phyloP scores from a whole-genome alignment of 2,888 invertebrate genomes.

The Eupithecia subumbrata region DNA sequence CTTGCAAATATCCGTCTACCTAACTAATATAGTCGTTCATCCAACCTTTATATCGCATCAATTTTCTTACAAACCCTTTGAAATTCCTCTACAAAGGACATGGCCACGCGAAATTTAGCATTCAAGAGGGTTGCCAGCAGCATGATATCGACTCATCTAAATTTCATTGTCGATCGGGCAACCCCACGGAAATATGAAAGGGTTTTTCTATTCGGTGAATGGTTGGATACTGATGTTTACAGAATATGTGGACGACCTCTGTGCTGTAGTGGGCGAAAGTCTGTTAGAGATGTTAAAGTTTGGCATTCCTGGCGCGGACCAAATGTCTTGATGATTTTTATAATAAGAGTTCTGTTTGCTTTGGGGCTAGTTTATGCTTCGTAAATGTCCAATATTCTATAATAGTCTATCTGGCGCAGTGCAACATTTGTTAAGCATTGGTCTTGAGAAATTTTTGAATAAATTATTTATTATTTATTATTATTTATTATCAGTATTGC shows the following conservation, averaged over 20 bases:
- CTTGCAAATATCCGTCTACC: not conserved
- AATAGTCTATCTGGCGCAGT: too few species aligned
- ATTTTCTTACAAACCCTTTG: slow-evolving; percentile 38
- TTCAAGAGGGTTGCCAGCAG: slow-evolving; percentile 36
- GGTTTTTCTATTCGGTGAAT: slow-evolving; percentile 16
- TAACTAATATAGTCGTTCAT: slow-evolving; percentile 7
- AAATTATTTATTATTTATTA: too few species aligned
- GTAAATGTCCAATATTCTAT: too few species aligned
- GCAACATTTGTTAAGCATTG: too few species aligned
- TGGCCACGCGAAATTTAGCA: slow-evolving; percentile 37
- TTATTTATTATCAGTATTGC: too few species aligned
- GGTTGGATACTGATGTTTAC: not conserved
- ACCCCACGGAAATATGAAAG: slow-evolving; percentile 35
- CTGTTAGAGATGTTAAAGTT: not conserved
- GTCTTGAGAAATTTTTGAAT: too few species aligned
- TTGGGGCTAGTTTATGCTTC: too few species aligned
- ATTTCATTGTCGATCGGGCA: slow-evolving; percentile 41
- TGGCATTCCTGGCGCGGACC: not conserved
- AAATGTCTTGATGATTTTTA: not conserved
- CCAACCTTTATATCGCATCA: slow-evolving; percentile 19
- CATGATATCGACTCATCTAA: slow-evolving; percentile 38
- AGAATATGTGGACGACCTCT: not conserved
- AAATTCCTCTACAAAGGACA: slow-evolving; percentile 33
- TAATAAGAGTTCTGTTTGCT: too few species aligned
- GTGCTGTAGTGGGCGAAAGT: not conserved